Percentiles rank a stretch among this genome's conserved stretches.
Evolutionary conservation across 2,888 invertebrate genomes (phyloP).

Genomic region (Eurytoma californica): DNA sequence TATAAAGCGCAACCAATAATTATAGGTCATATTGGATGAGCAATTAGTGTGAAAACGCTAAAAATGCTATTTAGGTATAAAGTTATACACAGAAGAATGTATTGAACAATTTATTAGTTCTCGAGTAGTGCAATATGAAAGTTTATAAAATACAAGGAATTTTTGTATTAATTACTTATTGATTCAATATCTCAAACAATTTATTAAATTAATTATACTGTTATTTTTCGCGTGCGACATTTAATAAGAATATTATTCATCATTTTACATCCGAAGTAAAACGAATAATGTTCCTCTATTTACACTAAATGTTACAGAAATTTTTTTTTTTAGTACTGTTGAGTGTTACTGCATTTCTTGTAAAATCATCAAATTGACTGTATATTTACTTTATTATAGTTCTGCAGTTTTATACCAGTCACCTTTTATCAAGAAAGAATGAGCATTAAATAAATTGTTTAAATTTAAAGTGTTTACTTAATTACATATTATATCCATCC

Average conservation of each 20-base stretch:
- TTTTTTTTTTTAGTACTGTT: conserved; percentile 29
- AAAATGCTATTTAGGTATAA: background rate
- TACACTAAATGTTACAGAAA: conserved; percentile 20
- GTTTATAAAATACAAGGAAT: background rate
- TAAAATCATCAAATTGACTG: conserved; percentile 26
- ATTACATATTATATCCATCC: conserved; percentile 13
- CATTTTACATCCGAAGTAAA: conserved; percentile 31
- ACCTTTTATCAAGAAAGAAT: conserved; percentile 31
- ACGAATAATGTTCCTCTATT: conserved; percentile 35
- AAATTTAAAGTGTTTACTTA: conserved; percentile 9
- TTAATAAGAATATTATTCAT: conserved; percentile 25
- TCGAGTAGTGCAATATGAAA: conserved; percentile 10
- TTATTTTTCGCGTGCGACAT: conserved; percentile 2
- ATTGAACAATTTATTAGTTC: conserved; percentile 6
- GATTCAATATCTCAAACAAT: background rate
- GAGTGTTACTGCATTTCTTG: conserved; percentile 28
- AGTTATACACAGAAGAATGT: background rate
- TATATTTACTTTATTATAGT: conserved; percentile 39
- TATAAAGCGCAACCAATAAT: conserved; percentile 38
- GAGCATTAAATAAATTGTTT: conserved; percentile 43
- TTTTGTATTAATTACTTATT: conserved; percentile 2
- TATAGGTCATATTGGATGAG: conserved; percentile 5
- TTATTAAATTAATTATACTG: background rate
- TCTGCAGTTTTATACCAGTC: conserved; percentile 42
- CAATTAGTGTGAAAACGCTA: conserved; percentile 1